Base-by-base conservation (phyloP, 2,888 invertebrate genomes). In the Dendrolimus houi region DNA sequence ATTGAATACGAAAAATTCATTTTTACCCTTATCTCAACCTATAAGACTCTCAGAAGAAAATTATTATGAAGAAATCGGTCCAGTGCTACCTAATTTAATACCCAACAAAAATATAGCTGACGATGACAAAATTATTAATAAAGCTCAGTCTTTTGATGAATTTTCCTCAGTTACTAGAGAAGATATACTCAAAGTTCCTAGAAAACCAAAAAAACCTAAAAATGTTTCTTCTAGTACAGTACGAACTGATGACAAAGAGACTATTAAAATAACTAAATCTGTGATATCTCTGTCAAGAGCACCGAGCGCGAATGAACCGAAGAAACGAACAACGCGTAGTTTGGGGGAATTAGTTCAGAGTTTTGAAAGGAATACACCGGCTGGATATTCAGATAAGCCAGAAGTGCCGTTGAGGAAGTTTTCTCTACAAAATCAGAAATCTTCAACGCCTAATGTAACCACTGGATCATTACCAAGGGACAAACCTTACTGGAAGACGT, bases 51-150 rank as follows among this genome's bases (percentile, higher is more conserved):
- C 80, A 0, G 84, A 83, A 61, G 90, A 90, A 60, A 87, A 90
- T 61, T 78, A 83, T 56, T 90, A 90, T 57, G 90, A 90, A 74
- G 90, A 90, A 76, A 90, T 90, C 29, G 88, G 87, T 41, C 68
- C 70, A 6, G 70, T 65, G 7, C 62, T 67, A 56, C 60, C 71
- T 8, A 68, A 66, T 54, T 47, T 64, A 12, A 47, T 12, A 9
- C 67, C 69, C 55, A 73, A 76, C 52, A 85, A 79, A 59, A 85
- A 86, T 58, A 73, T 87, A 62, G 89, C 88, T 3, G 89, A 90
- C 59, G 89, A 90, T 53, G 88, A 85, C 8, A 89, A 89, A 69
- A 72, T 89, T 54, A 81, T 80, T 1, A 79, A 74, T 52, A 79
- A 75, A 67, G 70, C 64, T 40, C 66, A 71, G 10, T 67, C 66